Evolutionary conservation across 2,888 invertebrate species (phyloP).

Genomic region (Volucella bombylans): DNA sequence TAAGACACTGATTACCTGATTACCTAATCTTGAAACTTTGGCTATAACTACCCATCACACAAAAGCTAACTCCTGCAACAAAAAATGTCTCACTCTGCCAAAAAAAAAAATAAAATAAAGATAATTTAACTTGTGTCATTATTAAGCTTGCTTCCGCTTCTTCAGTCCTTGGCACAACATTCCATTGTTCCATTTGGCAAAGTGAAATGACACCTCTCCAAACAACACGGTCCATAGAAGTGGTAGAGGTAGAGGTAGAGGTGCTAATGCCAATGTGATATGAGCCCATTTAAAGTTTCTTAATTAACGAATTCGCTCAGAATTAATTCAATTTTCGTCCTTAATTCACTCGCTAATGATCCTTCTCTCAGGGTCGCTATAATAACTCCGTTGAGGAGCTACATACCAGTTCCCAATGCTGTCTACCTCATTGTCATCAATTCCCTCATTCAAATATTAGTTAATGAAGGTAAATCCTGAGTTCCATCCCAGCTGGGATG

Average conservation of each 20-base stretch:
- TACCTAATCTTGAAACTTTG: no score
- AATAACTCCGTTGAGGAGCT: slow-evolving; percentile 41
- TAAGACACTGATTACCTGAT: no score
- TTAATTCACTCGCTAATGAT: slow-evolving; percentile 63
- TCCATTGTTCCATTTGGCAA: slow-evolving; percentile 8
- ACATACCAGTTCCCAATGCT: neutral
- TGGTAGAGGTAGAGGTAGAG: slow-evolving; percentile 10
- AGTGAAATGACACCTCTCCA: slow-evolving; percentile 1
- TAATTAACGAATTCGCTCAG: slow-evolving; percentile 66
- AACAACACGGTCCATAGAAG: slow-evolving; percentile 6
- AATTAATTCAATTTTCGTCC: slow-evolving; percentile 68
- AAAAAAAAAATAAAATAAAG: neutral
- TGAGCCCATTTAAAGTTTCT: slow-evolving; percentile 67
- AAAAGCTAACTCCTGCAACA: neutral
- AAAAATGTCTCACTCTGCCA: neutral
- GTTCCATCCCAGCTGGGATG: neutral
- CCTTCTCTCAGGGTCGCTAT: slow-evolving; percentile 44
- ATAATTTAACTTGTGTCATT: slow-evolving; percentile 57
- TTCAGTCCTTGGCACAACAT: slow-evolving; percentile 23
- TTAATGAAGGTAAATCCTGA: slow-evolving; percentile 10
- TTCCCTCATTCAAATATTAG: slow-evolving; percentile 44
- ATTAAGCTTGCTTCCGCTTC: slow-evolving; percentile 30
- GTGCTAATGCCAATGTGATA: slow-evolving; percentile 65
- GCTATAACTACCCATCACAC: no score
- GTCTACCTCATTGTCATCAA: slow-evolving; percentile 26